Base-by-base conservation (phyloP, 2,888 invertebrate genomes). In the Iselma pallidipennis region DNA sequence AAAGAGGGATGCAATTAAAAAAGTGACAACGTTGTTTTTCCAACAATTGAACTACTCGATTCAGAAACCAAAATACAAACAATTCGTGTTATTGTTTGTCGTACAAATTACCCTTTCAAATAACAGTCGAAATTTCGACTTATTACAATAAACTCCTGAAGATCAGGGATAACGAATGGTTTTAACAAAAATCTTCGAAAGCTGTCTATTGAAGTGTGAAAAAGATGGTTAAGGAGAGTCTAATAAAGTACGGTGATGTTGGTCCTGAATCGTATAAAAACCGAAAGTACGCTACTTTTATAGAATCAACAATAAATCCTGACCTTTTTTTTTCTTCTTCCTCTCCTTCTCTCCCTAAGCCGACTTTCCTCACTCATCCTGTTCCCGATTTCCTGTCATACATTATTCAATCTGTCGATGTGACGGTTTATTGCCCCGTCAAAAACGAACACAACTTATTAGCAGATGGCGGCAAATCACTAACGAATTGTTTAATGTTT, bases 201-300 rank as follows among this genome's bases (percentile, higher is more conserved):
- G 64, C 59, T 62, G 61, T 68, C 57, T 64, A 66, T 54, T 63
- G 61, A 64, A 65, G 66, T 68, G 63, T 66, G 55, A 66, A 65
- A 64, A 42, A 55, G 58, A 54, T 57, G 60, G 59, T 52, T 42
- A 45, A 45, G 21, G 19, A 45, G 49, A 31, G 61, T 45, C 53
- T 50, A 53, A 61, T 59, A 66, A 64, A 66, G 58, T 59, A 55
- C 57, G 51, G 49, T 48, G 29, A 37, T 57, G 57, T 61, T 52
- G n/a, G 54, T 50, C 42, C 49, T 61, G 49, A 56, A 55, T 63
- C 63, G 56, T 48, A 55, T 49, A 54, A 57, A 57, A 56, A 56
- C 51, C 37, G 48, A 61, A 63, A 59, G 63, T 59, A 42, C 59
- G 53, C 12, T 21, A n/a, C 51, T 63, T 59, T 60, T 59, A 59